These are phyloP conservation scores for Branchellion lobata DNA, from an alignment of 2,888 invertebrate genomes.

Conservation along the genomic window DNA sequence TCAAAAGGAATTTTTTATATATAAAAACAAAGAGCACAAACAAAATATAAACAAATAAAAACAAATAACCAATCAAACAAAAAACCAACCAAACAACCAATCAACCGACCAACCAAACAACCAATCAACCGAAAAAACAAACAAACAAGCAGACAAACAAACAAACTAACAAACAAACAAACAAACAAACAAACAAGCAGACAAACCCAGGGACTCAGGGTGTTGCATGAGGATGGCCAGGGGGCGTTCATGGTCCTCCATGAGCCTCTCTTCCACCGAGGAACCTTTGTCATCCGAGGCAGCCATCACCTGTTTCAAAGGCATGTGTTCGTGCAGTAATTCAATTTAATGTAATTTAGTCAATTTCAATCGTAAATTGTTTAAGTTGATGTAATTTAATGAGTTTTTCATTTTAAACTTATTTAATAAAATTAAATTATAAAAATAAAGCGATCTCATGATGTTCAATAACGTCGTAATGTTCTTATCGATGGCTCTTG, in stretches of 20 bases:
- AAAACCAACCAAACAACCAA: conserved; percentile 38
- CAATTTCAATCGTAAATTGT: too few species aligned
- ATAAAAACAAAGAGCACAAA: too few species aligned
- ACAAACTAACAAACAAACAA: not conserved
- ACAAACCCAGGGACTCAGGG: conserved; percentile 57
- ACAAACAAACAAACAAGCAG: not conserved
- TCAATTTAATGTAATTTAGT: not conserved
- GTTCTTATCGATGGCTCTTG: too few species aligned
- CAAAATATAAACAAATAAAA: not conserved
- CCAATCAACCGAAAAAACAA: too few species aligned
- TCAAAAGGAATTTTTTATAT: too few species aligned
- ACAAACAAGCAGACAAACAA: not conserved
- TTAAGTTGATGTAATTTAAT: too few species aligned
- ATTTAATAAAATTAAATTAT: too few species aligned
- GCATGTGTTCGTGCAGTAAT: not conserved
- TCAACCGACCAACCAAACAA: conserved; percentile 53
- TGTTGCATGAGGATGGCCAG: conserved; percentile 72
- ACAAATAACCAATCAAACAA: conserved; percentile 21
- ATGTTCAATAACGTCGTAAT: too few species aligned
- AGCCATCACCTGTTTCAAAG: conserved; percentile 41
- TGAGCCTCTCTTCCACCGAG: conserved; percentile 64
- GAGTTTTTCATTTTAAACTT: too few species aligned
- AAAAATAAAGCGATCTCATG: too few species aligned
- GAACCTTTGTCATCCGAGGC: conserved; percentile 42
- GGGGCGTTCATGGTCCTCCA: conserved; percentile 96